Evolutionary conservation across 2,113 vertebrate genomes (phyloP).

Genomic region (Sterrhoptilus dennistouni): DNA sequence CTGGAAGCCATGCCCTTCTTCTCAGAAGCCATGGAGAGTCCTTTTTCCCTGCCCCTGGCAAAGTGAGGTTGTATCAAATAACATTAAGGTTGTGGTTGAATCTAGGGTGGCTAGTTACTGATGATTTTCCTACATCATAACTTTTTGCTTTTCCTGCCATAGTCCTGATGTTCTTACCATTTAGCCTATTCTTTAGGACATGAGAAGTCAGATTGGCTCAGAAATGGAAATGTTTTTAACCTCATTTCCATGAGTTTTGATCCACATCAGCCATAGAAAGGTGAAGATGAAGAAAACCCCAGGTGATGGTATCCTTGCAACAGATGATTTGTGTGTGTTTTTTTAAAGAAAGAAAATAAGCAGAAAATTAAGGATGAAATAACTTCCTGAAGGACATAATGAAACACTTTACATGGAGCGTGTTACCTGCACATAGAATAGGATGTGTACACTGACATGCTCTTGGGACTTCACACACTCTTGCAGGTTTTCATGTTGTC

Average conservation of each 20-base stretch:
- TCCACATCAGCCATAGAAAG: background rate
- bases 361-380: background rate
- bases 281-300: background rate
- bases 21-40: background rate
- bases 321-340: background rate
- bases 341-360: background rate
- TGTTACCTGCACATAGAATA: background rate
- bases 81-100: background rate
- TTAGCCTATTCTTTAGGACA: background rate
- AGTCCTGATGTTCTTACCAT: background rate
- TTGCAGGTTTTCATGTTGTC: background rate
- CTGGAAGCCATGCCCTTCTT: background rate
- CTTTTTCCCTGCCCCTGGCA: background rate
- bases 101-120: background rate
- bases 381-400: background rate
- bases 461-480: background rate
- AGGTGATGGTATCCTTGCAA: background rate
- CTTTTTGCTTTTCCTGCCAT: background rate
- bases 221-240: background rate
- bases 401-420: accelerated
- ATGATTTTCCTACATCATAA: background rate
- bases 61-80: background rate
- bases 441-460: accelerated
- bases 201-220: background rate
- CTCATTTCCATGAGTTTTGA: background rate